Percentiles rank a stretch among this genome's conserved stretches.
These are phyloP conservation scores for Brachionus calyciflorus DNA, from an alignment of 1,140 invertebrate genomes.

Conservation along the genomic window DNA sequence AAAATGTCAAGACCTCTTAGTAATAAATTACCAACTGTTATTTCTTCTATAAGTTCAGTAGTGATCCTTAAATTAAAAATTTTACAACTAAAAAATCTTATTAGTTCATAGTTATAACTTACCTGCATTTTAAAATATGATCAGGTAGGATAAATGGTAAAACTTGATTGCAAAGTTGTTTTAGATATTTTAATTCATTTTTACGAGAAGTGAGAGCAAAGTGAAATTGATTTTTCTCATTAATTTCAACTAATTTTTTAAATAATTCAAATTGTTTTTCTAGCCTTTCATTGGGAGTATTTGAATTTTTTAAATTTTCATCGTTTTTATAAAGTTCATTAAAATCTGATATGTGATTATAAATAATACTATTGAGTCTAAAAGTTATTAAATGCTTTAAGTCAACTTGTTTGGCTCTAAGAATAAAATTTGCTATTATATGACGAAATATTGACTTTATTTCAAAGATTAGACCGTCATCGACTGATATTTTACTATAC, in stretches of 20 bases:
- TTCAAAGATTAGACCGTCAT: conserved; percentile 23
- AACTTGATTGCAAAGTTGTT: neutral
- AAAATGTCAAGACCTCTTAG: conserved; percentile 15
- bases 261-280: conserved; percentile 6
- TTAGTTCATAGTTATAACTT: neutral
- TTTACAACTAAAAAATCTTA: neutral
- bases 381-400: neutral
- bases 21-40: conserved; percentile 4
- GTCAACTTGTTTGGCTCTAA: conserved; percentile 18
- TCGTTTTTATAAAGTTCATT: neutral
- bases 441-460: conserved; percentile 14
- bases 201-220: neutral
- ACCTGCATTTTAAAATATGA: conserved; percentile 31
- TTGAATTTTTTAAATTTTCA: neutral
- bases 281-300: neutral
- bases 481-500: conserved; percentile 35
- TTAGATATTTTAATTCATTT: conserved; percentile 31
- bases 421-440: conserved; percentile 17
- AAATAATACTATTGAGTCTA: conserved; percentile 11
- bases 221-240: neutral
- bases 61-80: neutral
- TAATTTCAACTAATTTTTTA: neutral
- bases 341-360: conserved; percentile 5
- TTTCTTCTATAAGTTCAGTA: conserved; percentile 28
- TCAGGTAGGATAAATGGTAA: conserved; percentile 5